Evolutionary conservation across 2,888 invertebrate species (phyloP), one percentile per base, ranked within the genome.

Genomic region (Hemistola chrysoprasaria): DNA sequence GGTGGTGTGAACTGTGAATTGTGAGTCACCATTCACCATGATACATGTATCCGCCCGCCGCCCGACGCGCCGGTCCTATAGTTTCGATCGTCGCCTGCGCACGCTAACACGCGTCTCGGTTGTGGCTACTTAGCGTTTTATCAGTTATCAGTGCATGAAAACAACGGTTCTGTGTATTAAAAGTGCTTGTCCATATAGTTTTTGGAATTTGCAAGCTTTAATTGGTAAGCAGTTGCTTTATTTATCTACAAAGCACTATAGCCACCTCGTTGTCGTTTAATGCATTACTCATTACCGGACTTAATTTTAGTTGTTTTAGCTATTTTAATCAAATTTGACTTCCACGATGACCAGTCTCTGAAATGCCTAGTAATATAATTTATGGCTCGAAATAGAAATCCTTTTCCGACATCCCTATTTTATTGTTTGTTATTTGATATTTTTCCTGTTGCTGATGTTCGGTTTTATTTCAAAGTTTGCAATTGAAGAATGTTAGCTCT

Each of bases 11-110:
- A 27, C 21, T 22, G 34, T 43, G 43, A 44, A 23, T 44, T 16
- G 16, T 16, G 16, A 80, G 71, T 83, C 81, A 83, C 66, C 59
- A 65, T 53, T 16, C 43, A 44, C 11, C 29, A 8, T 3, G 53
- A 62, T 65, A 70, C 74, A 16, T 16, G 16, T 16, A 75, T 78
- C 77, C 81, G 79, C 68, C 67, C 65, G 61, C 63, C 62, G 65
- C 62, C 63, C 53, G 51, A 44, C 39, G 26, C 43, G 39, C 41
- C 46, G 40, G 40, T 55, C 53, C 64, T 59, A 64, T 69, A 78
- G 77, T 79, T 60, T 59, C 56, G 58, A 55, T 47, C 72, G 65
- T 57, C 84, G 74, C 75, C 64, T 67, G 82, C 81, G 84, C 83
- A 78, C 64, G 72, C 63, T 65, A 64, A 74, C 75, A 78, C 78